These are phyloP conservation scores for Psilanteris sp. DNA, from an alignment of 1,140 invertebrate species.

Conservation along the genomic window DNA sequence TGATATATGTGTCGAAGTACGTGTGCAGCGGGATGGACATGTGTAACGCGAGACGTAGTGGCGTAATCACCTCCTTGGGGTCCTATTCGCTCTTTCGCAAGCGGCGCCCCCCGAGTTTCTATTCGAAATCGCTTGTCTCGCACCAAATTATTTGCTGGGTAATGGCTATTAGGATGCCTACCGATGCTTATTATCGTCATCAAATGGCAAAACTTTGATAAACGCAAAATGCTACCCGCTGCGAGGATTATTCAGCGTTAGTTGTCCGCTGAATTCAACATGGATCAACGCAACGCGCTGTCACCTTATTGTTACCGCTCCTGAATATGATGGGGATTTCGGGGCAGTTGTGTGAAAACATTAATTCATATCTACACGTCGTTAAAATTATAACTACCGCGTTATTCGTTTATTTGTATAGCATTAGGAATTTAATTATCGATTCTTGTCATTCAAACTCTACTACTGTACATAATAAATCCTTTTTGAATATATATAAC, in stretches of 20 bases:
- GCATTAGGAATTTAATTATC: too few species aligned
- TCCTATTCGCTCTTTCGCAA: slow-evolving; percentile 65
- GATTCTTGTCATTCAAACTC: too few species aligned
- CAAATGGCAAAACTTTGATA: slow-evolving; percentile 56
- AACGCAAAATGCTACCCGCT: slow-evolving; percentile 37
- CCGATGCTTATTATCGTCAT: slow-evolving; percentile 54
- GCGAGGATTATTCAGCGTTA: slow-evolving; percentile 49
- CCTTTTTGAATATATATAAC: too few species aligned
- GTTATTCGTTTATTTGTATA: too few species aligned
- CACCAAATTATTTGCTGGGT: slow-evolving; percentile 52
- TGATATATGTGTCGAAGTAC: slow-evolving; percentile 66
- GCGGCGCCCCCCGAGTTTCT: slow-evolving; percentile 15
- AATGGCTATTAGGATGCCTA: slow-evolving; percentile 58
- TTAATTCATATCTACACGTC: neutral
- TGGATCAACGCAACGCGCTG: slow-evolving; percentile 27
- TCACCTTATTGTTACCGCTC: slow-evolving; percentile 30
- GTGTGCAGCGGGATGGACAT: slow-evolving; percentile 8
- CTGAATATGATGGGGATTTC: neutral
- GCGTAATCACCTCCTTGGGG: slow-evolving; percentile 69
- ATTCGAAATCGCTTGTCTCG: slow-evolving; percentile 53
- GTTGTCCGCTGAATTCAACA: slow-evolving; percentile 37
- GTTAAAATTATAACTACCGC: slow-evolving; percentile 4
- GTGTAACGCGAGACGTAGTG: slow-evolving; percentile 27
- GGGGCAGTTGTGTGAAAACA: neutral
- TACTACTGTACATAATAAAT: too few species aligned